These are phyloP conservation scores for Drosophila rhopaloa DNA, from an alignment of 1,140 invertebrate species.

Conservation along the genomic window DNA sequence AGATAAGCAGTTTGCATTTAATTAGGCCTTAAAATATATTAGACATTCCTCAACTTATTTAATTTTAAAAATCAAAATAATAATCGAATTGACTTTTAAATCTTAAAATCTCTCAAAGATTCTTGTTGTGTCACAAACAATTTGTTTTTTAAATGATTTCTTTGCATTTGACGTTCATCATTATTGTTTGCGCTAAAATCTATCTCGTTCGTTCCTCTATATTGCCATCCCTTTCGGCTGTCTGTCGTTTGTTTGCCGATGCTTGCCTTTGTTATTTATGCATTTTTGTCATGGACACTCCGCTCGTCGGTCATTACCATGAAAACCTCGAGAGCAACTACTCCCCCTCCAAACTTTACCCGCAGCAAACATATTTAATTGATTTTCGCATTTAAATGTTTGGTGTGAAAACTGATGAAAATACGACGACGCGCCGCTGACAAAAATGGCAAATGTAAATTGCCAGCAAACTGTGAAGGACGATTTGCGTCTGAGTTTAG, in stretches of 20 bases:
- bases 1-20: no score
- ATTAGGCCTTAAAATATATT: no score
- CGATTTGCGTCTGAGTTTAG: constrained; percentile 27
- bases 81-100: no score
- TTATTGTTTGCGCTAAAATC: constrained; percentile 15
- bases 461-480: constrained; percentile 38
- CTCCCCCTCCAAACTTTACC: constrained; percentile 3
- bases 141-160: constrained; percentile 57
- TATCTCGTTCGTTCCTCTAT: background rate
- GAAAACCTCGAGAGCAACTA: constrained; percentile 38
- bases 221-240: constrained; percentile 18
- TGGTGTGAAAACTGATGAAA: constrained; percentile 65
- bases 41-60: no score
- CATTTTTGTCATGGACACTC: constrained; percentile 75
- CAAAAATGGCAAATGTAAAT: constrained; percentile 57
- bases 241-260: constrained; percentile 37
- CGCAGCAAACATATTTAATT: constrained; percentile 70
- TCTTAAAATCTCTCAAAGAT: background rate
- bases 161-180: constrained; percentile 35
- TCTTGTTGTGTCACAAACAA: constrained; percentile 23
- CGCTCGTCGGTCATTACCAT: constrained; percentile 68
- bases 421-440: constrained; percentile 19
- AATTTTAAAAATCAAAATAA: no score
- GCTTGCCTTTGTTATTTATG: constrained; percentile 74
- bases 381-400: constrained; percentile 71